phyloP scores from a whole-genome alignment of 2,888 invertebrate species.

The Barypeithes pellucidus region DNA sequence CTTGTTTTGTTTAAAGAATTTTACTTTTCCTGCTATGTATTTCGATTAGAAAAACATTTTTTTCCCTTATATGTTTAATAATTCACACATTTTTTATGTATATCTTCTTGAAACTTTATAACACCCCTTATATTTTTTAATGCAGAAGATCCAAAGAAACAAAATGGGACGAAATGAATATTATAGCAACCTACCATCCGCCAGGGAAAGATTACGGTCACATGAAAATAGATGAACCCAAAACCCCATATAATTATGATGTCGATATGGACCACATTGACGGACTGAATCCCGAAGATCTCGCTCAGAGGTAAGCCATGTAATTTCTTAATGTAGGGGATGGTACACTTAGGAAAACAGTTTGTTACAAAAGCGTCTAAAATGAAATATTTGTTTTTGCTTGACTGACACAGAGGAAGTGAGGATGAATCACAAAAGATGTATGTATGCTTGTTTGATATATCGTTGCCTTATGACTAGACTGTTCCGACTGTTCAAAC shows the following conservation, averaged over 20 bases:
- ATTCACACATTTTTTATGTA: neutral
- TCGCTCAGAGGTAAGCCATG: slow-evolving; percentile 82
- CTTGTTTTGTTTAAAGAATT: neutral
- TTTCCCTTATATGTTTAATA: too few species aligned
- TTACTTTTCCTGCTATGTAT: neutral
- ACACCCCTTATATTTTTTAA: slow-evolving; percentile 17
- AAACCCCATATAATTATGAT: slow-evolving; percentile 88
- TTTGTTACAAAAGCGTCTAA: neutral
- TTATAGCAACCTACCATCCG: slow-evolving; percentile 97
- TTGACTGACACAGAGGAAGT: neutral
- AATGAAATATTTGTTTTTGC: neutral
- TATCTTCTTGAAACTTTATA: neutral
- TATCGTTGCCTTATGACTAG: too few species aligned
- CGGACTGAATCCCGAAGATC: slow-evolving; percentile 79
- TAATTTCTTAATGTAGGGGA: too few species aligned
- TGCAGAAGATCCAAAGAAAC: slow-evolving; percentile 73
- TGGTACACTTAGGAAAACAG: too few species aligned
- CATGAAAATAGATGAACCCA: slow-evolving; percentile 99
- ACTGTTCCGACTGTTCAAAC: too few species aligned
- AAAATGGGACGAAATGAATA: slow-evolving; percentile 99
- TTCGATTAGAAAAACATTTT: too few species aligned
- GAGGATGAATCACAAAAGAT: too few species aligned
- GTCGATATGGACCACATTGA: slow-evolving; percentile 76
- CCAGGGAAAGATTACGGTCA: slow-evolving; percentile 99
- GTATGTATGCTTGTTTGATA: too few species aligned